Evolutionary conservation across 2,797 vertebrate genomes (phyloP).

Genomic region (Sarcoramphus papa): DNA sequence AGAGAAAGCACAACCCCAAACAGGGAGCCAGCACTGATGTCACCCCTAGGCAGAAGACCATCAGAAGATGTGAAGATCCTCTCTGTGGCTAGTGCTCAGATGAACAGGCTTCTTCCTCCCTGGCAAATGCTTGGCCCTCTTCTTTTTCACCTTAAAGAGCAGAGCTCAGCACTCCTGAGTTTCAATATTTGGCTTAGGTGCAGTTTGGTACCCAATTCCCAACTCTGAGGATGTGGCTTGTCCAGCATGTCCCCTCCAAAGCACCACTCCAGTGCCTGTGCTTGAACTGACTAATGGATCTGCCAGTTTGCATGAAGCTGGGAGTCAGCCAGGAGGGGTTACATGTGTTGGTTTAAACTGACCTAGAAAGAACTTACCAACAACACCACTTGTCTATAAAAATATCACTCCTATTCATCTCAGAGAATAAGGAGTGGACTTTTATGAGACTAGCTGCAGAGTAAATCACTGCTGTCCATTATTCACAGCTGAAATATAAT

Average conservation of each 20-base stretch:
- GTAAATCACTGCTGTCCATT: constrained; percentile 15
- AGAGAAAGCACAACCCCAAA: not conserved
- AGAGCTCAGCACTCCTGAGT: not conserved
- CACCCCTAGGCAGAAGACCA: not conserved
- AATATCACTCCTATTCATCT: not conserved
- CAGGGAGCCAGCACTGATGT: not conserved
- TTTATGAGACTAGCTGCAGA: not conserved
- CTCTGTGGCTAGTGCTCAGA: not conserved
- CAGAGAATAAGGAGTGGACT: not conserved
- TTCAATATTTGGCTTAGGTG: not conserved
- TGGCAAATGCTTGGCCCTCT: not conserved
- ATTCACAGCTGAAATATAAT: not conserved
- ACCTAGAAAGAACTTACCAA: not conserved
- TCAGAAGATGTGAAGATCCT: not conserved
- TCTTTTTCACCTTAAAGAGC: not conserved
- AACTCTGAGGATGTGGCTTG: not conserved
- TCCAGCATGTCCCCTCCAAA: not conserved
- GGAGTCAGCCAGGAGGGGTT: not conserved
- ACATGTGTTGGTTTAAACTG: not conserved
- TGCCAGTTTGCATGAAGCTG: not conserved
- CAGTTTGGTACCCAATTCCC: not conserved
- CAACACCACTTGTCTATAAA: not conserved
- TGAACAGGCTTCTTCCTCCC: not conserved
- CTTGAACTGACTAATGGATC: not conserved
- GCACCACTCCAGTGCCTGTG: fast-evolving